Evolutionary conservation across 2,797 vertebrate genomes (phyloP), one percentile per base, ranked within the genome.

Genomic region (Brotogeris chrysoptera): DNA sequence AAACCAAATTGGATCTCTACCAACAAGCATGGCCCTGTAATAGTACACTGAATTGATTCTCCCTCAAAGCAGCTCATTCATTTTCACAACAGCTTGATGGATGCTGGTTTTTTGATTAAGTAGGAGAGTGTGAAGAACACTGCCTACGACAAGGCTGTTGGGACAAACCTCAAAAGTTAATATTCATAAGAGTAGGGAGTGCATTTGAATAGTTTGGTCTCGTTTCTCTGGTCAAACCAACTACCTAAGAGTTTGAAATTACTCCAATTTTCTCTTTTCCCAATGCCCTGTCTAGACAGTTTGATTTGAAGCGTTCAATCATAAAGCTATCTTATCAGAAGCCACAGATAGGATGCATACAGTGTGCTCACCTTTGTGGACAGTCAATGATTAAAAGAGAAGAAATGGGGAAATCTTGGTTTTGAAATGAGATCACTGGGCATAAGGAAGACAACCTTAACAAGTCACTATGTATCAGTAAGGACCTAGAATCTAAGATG

Each of bases 101-200:
- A 88, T 93, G 86, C 50, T 93, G 73, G 5, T 90, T 90, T 92
- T 94, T 73, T 88, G 47, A 86, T 88, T 90, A 94, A 91, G 90
- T 83, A 92, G 78, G 55, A 92, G 71, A 92, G 80, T 91, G 80
- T 93, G 86, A 95, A 91, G 87, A 92, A 44, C 82, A 60, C 63
- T 91, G 85, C 88, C 91, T 91, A 94, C 36, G 21, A 89, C 53
- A 89, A 86, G 81, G 72, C 91, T 93, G 88, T 57, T 84, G 80
- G 92, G 93, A 88, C 80, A 96, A 60, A 92, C 83, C 76, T 91
- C 46, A 84, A 68, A 90, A 80, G 25, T 81, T 93, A 94, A 88
- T 92, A 55, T 59, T 78, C 13, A 9, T 43, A 66, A 72, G 55
- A 74, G 60, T 20, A 36, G 30, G 19, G 64, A 88, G 46, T 36